A percentile compares a stretch with the other conserved stretches of the same genome.
Evolutionary conservation across 1,140 invertebrate species (phyloP).

Genomic region (Steinernema khuongi): DNA sequence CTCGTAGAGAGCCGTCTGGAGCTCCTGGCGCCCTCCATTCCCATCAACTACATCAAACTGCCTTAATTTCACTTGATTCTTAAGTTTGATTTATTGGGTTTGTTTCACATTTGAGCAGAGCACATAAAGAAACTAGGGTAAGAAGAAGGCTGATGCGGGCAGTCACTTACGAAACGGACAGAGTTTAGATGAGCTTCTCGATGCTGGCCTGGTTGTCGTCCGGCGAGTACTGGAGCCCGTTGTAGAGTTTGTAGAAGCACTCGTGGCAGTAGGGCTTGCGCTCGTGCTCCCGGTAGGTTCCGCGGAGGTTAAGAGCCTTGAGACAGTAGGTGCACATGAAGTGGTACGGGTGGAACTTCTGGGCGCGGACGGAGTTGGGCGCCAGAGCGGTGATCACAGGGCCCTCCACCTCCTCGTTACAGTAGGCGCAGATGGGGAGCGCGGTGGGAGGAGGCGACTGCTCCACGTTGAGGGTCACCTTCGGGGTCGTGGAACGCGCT

Average conservation of each 20-base stretch:
- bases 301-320: conserved; percentile 56
- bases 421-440: conserved; percentile 52
- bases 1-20: neutral
- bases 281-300: conserved; percentile 57
- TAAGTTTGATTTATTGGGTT: neutral
- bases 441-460: conserved; percentile 25
- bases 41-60: conserved; percentile 1
- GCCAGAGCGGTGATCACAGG: conserved; percentile 53
- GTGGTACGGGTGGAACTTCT: conserved; percentile 58
- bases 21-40: conserved; percentile 6
- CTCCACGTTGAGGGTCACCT: conserved; percentile 56
- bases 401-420: conserved; percentile 55
- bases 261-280: conserved; percentile 53
- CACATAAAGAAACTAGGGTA: neutral
- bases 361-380: conserved; percentile 52
- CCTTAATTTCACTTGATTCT: neutral
- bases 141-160: no score
- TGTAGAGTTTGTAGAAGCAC: conserved; percentile 58
- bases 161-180: no score
- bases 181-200: conserved; percentile 45
- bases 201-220: conserved; percentile 41
- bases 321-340: conserved; percentile 59
- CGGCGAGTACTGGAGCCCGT: conserved; percentile 46
- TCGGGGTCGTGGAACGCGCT: conserved; percentile 52
- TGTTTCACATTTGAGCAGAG: neutral